phyloP scores from a whole-genome alignment of 2,797 vertebrate genomes.

The Leucoraja ocellata region DNA sequence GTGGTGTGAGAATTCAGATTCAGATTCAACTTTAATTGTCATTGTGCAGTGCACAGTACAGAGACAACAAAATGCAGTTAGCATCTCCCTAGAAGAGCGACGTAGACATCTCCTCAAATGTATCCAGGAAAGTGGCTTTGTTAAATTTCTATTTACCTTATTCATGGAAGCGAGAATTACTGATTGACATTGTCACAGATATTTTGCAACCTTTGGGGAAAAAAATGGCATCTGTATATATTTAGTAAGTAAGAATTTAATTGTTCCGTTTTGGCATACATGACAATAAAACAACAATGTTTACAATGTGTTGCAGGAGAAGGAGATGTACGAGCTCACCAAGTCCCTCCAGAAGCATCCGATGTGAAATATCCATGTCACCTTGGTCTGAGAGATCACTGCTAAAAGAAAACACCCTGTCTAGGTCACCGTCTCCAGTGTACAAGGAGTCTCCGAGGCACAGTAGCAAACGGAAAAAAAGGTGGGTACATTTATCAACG shows the following conservation, averaged over 20 bases:
- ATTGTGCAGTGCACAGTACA: too few relatives aligned
- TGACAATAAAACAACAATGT: background rate
- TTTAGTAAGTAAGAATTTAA: background rate
- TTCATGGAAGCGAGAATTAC: background rate
- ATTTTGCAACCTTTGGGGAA: background rate
- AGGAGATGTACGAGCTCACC: conserved; percentile 30
- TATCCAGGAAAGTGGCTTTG: background rate
- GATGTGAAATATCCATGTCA: conserved; percentile 22
- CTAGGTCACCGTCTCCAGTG: conserved; percentile 18
- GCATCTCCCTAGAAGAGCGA: too few relatives aligned
- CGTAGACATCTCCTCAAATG: too few relatives aligned
- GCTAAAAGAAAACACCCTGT: conserved; percentile 36
- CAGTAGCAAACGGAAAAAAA: conserved; percentile 35
- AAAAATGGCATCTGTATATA: background rate
- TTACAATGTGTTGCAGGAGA: conserved; percentile 17
- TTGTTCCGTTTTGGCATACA: too few relatives aligned
- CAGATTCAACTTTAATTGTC: too few relatives aligned
- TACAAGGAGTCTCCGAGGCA: conserved; percentile 32
- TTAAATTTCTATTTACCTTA: background rate
- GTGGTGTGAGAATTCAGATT: too few relatives aligned
- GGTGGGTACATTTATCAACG: background rate
- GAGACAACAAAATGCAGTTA: too few relatives aligned
- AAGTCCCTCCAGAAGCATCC: conserved; percentile 26
- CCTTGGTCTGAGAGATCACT: conserved; percentile 35
- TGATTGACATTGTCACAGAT: background rate